Conservation (phyloP, 1,140 invertebrate species). For the Atopsyche davidsoni region DNA sequence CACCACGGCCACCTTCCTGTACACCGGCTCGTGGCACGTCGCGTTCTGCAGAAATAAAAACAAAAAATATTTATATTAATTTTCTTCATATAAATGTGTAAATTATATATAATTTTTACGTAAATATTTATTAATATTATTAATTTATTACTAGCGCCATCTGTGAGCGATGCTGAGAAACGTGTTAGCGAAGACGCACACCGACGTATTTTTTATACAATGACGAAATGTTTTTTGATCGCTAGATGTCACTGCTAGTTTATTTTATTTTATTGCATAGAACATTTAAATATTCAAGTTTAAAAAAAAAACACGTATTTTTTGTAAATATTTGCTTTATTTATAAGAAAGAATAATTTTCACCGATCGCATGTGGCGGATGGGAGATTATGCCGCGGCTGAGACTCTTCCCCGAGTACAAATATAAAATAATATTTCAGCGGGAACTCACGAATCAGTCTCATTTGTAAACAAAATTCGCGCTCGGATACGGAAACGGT, state of each 20-base stretch:
- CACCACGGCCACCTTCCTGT: constrained; percentile 89
- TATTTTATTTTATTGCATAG: too few species aligned
- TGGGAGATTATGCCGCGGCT: too few species aligned
- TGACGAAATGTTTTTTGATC: not conserved
- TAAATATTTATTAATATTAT: not conserved
- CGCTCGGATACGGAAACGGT: too few species aligned
- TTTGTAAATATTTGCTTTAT: too few species aligned
- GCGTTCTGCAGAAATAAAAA: constrained; percentile 48
- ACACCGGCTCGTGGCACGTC: constrained; percentile 56
- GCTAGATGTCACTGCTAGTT: not conserved
- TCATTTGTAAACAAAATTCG: too few species aligned
- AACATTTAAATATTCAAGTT: too few species aligned
- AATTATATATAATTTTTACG: not conserved
- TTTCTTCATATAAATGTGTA: not conserved
- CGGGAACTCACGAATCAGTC: too few species aligned
- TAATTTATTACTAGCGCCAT: not conserved
- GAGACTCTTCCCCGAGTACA: too few species aligned
- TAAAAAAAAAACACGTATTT: too few species aligned
- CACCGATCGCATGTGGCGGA: too few species aligned
- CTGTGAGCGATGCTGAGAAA: not conserved
- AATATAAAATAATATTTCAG: too few species aligned
- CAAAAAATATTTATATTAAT: not conserved
- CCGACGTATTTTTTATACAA: not conserved
- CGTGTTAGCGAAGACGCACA: not conserved
- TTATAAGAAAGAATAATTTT: too few species aligned